Conservation (phyloP, 2,888 invertebrate species). For the Nemotelus pantherinus region DNA sequence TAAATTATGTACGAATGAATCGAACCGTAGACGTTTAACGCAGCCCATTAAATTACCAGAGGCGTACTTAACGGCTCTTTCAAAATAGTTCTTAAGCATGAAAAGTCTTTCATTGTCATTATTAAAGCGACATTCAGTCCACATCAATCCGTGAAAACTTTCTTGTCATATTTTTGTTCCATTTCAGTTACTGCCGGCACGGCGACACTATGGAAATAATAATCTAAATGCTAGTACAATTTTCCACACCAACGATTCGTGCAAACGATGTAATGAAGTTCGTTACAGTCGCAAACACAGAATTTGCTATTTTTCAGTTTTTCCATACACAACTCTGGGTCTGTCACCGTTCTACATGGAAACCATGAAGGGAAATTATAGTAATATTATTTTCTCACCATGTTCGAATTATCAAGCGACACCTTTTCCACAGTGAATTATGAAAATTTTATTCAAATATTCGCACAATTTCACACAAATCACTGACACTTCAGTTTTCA, state of each 20-base stretch:
- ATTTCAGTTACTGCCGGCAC: constrained; percentile 13
- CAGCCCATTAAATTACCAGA: too few species aligned
- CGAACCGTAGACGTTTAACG: too few species aligned
- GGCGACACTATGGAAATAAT: not conserved
- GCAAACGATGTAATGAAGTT: constrained; percentile 4
- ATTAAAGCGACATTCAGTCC: constrained; percentile 36
- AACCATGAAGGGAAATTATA: constrained; percentile 32
- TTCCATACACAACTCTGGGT: not conserved
- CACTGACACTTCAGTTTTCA: constrained; percentile 9
- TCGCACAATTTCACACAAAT: not conserved
- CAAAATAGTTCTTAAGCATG: constrained; percentile 9
- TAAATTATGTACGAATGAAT: too few species aligned
- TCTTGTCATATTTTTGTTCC: constrained; percentile 30
- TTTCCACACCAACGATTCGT: constrained; percentile 33
- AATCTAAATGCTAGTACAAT: constrained; percentile 28
- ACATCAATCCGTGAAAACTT: constrained; percentile 13
- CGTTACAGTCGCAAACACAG: constrained; percentile 34
- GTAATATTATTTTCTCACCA: constrained; percentile 37
- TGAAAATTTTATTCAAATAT: not conserved
- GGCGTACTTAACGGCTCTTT: constrained; percentile 9
- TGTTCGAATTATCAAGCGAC: constrained; percentile 23
- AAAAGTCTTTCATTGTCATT: constrained; percentile 17
- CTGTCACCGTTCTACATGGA: not conserved
- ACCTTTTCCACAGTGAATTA: constrained; percentile 5
- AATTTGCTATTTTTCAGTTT: not conserved